These are phyloP conservation scores for Saxidomus purpurata DNA, from an alignment of 1,140 invertebrate genomes.

Conservation along the genomic window DNA sequence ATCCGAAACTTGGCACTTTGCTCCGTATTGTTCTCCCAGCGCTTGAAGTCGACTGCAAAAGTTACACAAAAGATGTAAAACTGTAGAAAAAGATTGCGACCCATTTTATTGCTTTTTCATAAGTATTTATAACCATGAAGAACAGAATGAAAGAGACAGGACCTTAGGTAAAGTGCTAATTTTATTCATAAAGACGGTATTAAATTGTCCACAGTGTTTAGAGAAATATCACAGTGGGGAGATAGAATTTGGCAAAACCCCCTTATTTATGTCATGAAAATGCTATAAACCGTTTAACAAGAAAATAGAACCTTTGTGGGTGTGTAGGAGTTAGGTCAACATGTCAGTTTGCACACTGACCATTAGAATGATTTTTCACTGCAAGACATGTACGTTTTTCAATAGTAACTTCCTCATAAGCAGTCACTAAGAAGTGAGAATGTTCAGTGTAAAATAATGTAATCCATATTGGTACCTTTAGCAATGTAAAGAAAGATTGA, in stretches of 20 bases:
- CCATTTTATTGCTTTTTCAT: constrained; percentile 49
- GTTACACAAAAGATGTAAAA: constrained; percentile 51
- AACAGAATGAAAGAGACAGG: neutral
- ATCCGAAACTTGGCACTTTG: constrained; percentile 44
- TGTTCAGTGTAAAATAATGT: too few species aligned
- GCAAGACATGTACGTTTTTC: too few species aligned
- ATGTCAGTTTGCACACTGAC: neutral
- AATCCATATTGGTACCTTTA: too few species aligned
- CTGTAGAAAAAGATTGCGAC: constrained; percentile 1
- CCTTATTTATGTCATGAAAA: constrained; percentile 20
- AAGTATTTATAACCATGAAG: constrained; percentile 38
- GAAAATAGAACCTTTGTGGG: constrained; percentile 23
- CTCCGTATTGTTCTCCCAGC: neutral
- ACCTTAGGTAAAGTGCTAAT: constrained; percentile 31
- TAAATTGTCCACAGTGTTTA: neutral
- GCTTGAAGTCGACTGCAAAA: constrained; percentile 11
- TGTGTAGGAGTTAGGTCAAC: neutral
- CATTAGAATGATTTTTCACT: too few species aligned
- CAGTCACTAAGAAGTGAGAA: too few species aligned
- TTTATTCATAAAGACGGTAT: constrained; percentile 33
- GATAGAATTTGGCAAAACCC: constrained; percentile 10
- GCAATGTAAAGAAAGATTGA: too few species aligned
- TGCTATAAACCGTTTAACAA: constrained; percentile 28
- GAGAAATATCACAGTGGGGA: neutral
- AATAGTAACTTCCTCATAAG: too few species aligned